These are phyloP conservation scores for Anableps anableps DNA, from an alignment of 2,797 vertebrate species.

Conservation along the genomic window DNA sequence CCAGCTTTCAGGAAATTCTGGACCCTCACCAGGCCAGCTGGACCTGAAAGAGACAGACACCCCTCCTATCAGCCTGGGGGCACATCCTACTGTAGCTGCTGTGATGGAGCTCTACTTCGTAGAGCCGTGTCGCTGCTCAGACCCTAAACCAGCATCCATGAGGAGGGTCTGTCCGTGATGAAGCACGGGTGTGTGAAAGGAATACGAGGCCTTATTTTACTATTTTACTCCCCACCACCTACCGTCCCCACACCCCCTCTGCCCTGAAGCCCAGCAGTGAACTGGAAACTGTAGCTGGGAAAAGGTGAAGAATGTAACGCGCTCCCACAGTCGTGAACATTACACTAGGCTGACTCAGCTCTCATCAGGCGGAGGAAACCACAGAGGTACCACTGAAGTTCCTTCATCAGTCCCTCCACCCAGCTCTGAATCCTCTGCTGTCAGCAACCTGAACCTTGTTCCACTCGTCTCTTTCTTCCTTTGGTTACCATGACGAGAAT, in stretches of 20 bases:
- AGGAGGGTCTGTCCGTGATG: conserved; percentile 18
- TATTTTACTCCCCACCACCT: conserved; percentile 47
- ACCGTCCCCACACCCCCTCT: conserved; percentile 17
- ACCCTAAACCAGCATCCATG: conserved; percentile 23
- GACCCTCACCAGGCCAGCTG: conserved; percentile 14
- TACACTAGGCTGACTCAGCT: conserved; percentile 7
- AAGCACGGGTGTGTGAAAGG: conserved; percentile 14
- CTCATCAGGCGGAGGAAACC: conserved; percentile 21
- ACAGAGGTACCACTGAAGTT: conserved; percentile 2
- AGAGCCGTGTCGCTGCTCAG: conserved; percentile 7
- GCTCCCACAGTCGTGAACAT: conserved; percentile 28
- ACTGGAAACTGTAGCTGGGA: conserved; percentile 47
- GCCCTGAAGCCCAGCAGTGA: conserved; percentile 31
- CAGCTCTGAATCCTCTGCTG: conserved; percentile 7
- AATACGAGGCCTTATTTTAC: conserved; percentile 67
- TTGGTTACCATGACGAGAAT: background rate
- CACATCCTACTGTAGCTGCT: conserved; percentile 18
- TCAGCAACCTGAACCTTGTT: background rate
- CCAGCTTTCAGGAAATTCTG: conserved; percentile 4
- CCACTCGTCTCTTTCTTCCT: conserved; percentile 1
- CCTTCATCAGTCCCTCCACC: background rate
- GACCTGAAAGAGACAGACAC: conserved; percentile 12
- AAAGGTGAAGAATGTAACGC: conserved; percentile 63
- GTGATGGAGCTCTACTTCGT: conserved; percentile 22
- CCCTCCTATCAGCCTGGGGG: background rate